These are phyloP conservation scores for Patiria pectinifera DNA, from an alignment of 53 echinoderm and acorn worm species.

Conservation along the genomic window DNA sequence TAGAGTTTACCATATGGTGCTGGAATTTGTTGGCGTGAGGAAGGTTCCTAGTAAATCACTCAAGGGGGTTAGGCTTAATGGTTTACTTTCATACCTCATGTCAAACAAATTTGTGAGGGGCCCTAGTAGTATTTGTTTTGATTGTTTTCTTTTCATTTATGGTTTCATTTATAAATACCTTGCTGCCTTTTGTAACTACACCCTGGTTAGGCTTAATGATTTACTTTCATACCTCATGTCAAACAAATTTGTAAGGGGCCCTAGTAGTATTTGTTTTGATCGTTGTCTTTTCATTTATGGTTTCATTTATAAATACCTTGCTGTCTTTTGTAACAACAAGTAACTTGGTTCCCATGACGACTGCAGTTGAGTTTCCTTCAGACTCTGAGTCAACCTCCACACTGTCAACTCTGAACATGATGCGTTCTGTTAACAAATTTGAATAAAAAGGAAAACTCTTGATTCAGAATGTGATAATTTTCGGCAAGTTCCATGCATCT, in stretches of 20 bases:
- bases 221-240: too few relatives aligned
- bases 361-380: constrained; percentile 60
- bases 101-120: too few relatives aligned
- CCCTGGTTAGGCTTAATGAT: background rate
- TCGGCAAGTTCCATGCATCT: constrained; percentile 57
- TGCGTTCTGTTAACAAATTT: constrained; percentile 59
- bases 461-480: constrained; percentile 65
- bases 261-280: too few relatives aligned
- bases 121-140: too few relatives aligned
- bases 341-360: constrained; percentile 76
- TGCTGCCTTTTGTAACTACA: constrained; percentile 63
- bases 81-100: too few relatives aligned
- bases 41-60: too few relatives aligned
- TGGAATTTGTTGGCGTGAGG: too few relatives aligned
- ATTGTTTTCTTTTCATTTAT: background rate
- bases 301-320: constrained; percentile 66
- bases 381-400: constrained; percentile 68
- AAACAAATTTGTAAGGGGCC: too few relatives aligned
- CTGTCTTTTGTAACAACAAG: constrained; percentile 62
- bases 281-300: background rate
- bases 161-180: too few relatives aligned
- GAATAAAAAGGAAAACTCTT: background rate
- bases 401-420: constrained; percentile 74
- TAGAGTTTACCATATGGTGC: too few relatives aligned
- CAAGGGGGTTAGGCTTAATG: too few relatives aligned